Conservation (phyloP, 2,888 invertebrate genomes). For the Ernsta delagoae region DNA sequence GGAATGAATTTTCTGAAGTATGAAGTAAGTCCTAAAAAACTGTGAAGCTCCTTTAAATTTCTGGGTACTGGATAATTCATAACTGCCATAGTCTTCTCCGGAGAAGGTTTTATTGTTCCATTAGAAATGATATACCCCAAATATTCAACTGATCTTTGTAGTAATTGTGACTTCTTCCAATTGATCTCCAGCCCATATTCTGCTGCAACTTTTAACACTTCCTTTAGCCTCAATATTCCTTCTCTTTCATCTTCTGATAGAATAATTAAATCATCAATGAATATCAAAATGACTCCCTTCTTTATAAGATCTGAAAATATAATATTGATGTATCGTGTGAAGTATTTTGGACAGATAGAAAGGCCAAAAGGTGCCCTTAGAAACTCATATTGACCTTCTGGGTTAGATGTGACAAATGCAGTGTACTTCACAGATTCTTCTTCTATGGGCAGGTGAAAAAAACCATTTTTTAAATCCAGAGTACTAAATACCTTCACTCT, state of each 20-base stretch:
- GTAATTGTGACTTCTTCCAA: constrained; percentile 8
- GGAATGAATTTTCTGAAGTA: constrained; percentile 5
- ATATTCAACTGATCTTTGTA: constrained; percentile 8
- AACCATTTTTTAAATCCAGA: neutral
- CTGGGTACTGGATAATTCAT: neutral
- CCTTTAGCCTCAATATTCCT: neutral
- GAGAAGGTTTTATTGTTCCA: neutral
- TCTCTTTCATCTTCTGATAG: neutral
- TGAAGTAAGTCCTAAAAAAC: constrained; percentile 6
- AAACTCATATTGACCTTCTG: constrained; percentile 1
- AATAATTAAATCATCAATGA: constrained; percentile 1
- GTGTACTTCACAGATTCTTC: neutral
- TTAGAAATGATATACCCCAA: constrained; percentile 15
- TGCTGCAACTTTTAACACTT: neutral
- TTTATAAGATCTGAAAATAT: constrained; percentile 4
- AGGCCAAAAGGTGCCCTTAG: constrained; percentile 3
- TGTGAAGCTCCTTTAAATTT: neutral
- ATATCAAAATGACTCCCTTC: constrained; percentile 6
- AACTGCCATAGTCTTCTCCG: neutral
- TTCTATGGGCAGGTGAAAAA: neutral
- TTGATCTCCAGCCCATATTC: constrained; percentile 4
- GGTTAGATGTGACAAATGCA: neutral
- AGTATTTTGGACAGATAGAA: constrained; percentile 3
- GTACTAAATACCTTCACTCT: neutral
- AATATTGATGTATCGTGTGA: neutral